A percentile compares a stretch with the other conserved stretches of the same genome.
Conservation (phyloP, 2,888 invertebrate species). For the Oscheius onirici region DNA sequence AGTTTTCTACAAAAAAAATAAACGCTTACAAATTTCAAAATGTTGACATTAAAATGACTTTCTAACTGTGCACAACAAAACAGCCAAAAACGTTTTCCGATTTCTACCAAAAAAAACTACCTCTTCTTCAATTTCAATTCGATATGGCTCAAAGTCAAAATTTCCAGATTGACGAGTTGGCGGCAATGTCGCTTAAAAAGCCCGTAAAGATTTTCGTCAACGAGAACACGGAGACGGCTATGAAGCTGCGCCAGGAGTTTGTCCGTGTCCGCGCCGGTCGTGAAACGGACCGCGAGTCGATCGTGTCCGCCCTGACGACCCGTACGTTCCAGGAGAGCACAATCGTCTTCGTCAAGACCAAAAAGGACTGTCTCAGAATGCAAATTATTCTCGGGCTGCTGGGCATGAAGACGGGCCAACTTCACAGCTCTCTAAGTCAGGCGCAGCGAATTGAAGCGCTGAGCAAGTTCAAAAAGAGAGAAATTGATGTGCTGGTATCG, state of each 20-base stretch:
- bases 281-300: conserved; percentile 90
- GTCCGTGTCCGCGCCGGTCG: conserved; percentile 76
- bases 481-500: conserved; percentile 81
- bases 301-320: conserved; percentile 74
- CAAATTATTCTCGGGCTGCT: conserved; percentile 90
- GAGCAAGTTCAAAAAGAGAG: conserved; percentile 64
- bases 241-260: conserved; percentile 91
- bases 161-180: conserved; percentile 82
- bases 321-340: conserved; percentile 55
- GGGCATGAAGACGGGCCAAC: conserved; percentile 84
- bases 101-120: no score
- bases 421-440: conserved; percentile 96
- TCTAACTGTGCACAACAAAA: no score
- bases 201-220: conserved; percentile 95
- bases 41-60: no score
- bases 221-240: conserved; percentile 92
- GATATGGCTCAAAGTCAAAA: neutral
- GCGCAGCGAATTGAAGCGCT: conserved; percentile 76
- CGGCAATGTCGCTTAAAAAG: conserved; percentile 88
- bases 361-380: conserved; percentile 90
- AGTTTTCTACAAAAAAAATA: no score
- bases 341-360: conserved; percentile 93
- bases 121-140: no score
- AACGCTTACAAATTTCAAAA: no score
- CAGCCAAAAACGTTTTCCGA: no score